Conservation (phyloP, 2,113 vertebrate genomes). For the Engystomops pustulosus region DNA sequence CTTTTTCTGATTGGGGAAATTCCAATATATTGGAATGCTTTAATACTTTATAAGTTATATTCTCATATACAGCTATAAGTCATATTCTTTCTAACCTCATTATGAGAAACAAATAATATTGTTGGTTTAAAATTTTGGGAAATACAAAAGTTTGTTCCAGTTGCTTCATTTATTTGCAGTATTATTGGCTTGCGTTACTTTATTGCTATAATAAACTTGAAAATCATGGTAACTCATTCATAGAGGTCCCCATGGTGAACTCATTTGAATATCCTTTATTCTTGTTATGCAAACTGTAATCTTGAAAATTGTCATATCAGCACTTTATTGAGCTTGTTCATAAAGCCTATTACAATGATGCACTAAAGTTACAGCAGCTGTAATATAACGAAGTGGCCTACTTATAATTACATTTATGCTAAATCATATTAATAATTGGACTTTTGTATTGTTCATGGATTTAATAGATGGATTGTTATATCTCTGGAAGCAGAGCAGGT, state of each 20-base stretch:
- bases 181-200: conserved; percentile 74
- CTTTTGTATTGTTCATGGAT: conserved; percentile 69
- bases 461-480: conserved; percentile 69
- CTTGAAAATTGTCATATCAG: conserved; percentile 76
- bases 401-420: conserved; percentile 78
- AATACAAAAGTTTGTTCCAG: not conserved
- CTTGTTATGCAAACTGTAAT: conserved; percentile 74
- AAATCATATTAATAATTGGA: conserved; percentile 78
- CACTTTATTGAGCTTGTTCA: conserved; percentile 74
- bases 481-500: conserved; percentile 70
- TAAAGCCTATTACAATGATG: conserved; percentile 69
- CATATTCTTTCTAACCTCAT: not conserved
- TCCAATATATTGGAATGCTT: too few relatives aligned
- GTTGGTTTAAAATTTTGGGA: not conserved
- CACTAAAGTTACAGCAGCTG: conserved; percentile 75
- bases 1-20: too few relatives aligned
- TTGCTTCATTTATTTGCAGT: conserved; percentile 64
- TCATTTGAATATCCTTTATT: conserved; percentile 76
- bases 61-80: too few relatives aligned
- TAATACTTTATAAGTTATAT: too few relatives aligned
- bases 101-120: not conserved
- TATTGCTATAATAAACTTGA: conserved; percentile 78
- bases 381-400: conserved; percentile 75
- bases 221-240: conserved; percentile 75
- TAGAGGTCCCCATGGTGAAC: conserved; percentile 68